phyloP scores from a whole-genome alignment of 2,888 invertebrate genomes.

The Dynastes hyllus region DNA sequence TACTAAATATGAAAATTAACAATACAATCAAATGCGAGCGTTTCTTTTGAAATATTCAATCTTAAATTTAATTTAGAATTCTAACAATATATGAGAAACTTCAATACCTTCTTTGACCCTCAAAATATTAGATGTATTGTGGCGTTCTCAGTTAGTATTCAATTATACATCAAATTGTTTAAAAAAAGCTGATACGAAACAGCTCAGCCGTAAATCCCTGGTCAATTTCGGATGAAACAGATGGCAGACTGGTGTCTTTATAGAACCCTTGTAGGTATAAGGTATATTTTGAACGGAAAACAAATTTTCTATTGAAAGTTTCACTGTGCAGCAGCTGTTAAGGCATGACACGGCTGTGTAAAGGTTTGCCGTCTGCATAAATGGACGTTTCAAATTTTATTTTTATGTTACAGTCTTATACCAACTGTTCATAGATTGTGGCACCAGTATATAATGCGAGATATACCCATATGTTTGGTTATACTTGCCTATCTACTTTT shows the following conservation, averaged over 20 bases:
- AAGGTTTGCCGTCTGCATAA: neutral
- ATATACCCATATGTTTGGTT: neutral
- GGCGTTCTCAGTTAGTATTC: too few species aligned
- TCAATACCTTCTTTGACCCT: too few species aligned
- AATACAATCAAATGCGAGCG: too few species aligned
- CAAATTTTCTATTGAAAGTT: constrained; percentile 35
- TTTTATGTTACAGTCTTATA: neutral
- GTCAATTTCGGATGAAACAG: constrained; percentile 28
- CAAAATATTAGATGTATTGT: too few species aligned
- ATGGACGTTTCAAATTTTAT: constrained; percentile 16
- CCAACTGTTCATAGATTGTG: neutral
- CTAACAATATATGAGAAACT: too few species aligned
- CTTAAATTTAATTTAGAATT: too few species aligned
- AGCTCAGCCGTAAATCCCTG: constrained; percentile 22
- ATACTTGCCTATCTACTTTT: neutral
- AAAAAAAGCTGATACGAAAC: constrained; percentile 8
- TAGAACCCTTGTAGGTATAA: constrained; percentile 17
- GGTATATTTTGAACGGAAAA: constrained; percentile 14
- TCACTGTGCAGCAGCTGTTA: constrained; percentile 41
- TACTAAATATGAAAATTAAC: too few species aligned
- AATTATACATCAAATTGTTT: too few species aligned
- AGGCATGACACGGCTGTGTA: constrained; percentile 21
- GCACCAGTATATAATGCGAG: too few species aligned
- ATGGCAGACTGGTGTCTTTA: constrained; percentile 34
- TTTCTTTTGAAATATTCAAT: too few species aligned